These are phyloP conservation scores for Rhea pennata DNA, from an alignment of 2,113 vertebrate genomes.

Conservation along the genomic window DNA sequence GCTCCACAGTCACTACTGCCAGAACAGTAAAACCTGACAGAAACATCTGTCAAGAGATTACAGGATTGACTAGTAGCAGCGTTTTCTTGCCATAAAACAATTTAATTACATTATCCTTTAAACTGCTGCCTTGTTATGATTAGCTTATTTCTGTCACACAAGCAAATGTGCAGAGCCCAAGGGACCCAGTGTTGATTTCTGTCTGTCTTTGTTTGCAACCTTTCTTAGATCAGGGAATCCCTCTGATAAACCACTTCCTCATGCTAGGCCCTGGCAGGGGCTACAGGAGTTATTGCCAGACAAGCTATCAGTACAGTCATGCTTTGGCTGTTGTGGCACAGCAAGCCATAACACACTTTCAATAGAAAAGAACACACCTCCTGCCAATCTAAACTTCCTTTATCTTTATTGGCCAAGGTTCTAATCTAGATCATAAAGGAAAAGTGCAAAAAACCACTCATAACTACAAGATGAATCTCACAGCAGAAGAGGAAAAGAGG, in stretches of 20 bases:
- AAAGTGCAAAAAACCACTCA: neutral
- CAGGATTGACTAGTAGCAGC: neutral
- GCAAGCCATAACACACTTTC: neutral
- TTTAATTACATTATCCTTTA: neutral
- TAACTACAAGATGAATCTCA: neutral
- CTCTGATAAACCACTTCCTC: neutral
- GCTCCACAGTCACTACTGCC: neutral
- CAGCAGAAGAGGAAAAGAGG: neutral
- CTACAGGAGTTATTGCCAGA: neutral
- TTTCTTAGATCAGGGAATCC: neutral
- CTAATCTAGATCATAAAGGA: neutral
- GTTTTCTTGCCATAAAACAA: conserved; percentile 5
- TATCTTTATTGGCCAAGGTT: neutral
- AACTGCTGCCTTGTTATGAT: neutral
- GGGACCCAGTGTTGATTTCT: neutral
- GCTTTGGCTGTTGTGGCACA: neutral
- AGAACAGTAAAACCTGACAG: neutral
- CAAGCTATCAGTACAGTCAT: neutral
- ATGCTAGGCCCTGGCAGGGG: neutral
- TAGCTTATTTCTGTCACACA: neutral
- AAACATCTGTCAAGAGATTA: neutral
- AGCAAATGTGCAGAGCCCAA: neutral
- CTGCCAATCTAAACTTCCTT: neutral
- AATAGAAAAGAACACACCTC: neutral
- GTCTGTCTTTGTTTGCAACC: neutral